A percentile compares a stretch with the other conserved stretches of the same genome.
Conservation (phyloP, 64 coral and sea anemone genomes). For the Exaiptasia diaphana region DNA sequence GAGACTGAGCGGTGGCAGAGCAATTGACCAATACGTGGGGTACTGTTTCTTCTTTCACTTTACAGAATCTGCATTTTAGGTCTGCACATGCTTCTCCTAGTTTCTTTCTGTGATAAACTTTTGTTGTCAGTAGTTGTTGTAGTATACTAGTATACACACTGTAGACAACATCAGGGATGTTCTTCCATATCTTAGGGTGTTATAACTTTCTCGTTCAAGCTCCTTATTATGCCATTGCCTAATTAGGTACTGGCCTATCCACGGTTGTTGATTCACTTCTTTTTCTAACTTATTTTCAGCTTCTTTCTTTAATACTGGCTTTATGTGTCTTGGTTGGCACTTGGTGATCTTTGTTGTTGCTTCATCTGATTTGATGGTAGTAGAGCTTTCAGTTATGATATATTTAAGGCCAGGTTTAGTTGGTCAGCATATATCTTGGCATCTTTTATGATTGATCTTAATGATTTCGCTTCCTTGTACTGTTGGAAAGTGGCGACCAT, state of each 20-base stretch:
- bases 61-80: not conserved
- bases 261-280: not conserved
- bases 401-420: not conserved
- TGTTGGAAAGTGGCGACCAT: not conserved
- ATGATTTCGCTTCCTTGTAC: not conserved
- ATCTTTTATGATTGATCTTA: slow-evolving; percentile 13
- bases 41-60: not conserved
- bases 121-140: not conserved
- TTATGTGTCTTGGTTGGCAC: not conserved
- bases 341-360: not conserved
- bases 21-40: not conserved
- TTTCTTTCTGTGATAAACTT: not conserved
- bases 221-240: not conserved
- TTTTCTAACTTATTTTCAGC: not conserved
- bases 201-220: not conserved
- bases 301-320: not conserved
- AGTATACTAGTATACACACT: not conserved
- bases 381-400: not conserved
- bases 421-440: slow-evolving; percentile 4
- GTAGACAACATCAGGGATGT: not conserved
- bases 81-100: not conserved
- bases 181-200: not conserved
- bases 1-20: not conserved
- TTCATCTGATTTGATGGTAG: not conserved
- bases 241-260: not conserved